Evolutionary conservation across 2,113 vertebrate genomes (phyloP).

Genomic region (Pogonocichla stellata): DNA sequence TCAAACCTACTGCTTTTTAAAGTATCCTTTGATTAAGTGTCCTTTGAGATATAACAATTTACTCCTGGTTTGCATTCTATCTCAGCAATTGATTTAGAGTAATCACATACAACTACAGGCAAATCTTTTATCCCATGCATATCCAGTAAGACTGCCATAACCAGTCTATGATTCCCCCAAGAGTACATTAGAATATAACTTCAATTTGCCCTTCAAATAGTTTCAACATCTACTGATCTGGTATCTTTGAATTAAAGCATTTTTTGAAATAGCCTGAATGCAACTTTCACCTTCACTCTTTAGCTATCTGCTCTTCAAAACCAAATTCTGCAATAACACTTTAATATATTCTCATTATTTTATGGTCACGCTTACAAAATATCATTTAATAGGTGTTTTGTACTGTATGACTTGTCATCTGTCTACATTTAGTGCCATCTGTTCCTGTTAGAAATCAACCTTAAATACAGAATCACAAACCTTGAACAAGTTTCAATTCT

Average conservation of each 20-base stretch:
- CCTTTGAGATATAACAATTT: not conserved
- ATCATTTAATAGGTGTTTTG: not conserved
- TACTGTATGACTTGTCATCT: constrained; percentile 9
- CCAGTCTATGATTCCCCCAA: not conserved
- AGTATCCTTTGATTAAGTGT: not conserved
- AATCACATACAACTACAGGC: not conserved
- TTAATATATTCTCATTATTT: not conserved
- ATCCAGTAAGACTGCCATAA: not conserved
- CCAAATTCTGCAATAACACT: not conserved
- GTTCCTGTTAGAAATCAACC: not conserved
- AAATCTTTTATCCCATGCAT: not conserved
- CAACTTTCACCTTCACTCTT: not conserved
- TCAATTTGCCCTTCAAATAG: not conserved
- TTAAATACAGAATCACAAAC: not conserved
- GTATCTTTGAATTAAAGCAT: not conserved
- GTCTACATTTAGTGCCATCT: constrained; percentile 18
- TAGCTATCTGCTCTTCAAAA: not conserved
- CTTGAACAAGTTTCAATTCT: not conserved
- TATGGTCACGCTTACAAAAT: not conserved
- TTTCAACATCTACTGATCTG: not conserved
- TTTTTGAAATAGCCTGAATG: not conserved
- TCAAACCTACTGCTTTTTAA: not conserved
- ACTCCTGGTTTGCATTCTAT: not conserved
- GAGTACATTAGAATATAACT: not conserved
- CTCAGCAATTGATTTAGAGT: not conserved